Evolutionary conservation across 2,113 vertebrate genomes (phyloP).

Genomic region (Prunella fulvescens): DNA sequence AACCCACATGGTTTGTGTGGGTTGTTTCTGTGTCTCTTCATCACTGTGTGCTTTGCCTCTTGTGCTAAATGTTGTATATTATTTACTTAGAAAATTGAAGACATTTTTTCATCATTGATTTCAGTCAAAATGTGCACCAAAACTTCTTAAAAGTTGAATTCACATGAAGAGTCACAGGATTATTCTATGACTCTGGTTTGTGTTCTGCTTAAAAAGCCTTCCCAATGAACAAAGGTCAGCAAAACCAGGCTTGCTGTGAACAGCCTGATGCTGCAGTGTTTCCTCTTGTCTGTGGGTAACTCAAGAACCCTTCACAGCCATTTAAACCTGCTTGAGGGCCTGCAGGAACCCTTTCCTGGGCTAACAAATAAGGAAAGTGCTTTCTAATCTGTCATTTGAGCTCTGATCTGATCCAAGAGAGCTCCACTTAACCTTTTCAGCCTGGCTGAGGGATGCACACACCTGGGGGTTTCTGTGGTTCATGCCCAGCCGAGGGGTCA

Average conservation of each 20-base stretch:
- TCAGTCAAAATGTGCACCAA: neutral
- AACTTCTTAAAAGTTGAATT: neutral
- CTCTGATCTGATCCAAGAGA: neutral
- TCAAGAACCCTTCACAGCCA: neutral
- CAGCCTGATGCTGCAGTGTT: neutral
- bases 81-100: neutral
- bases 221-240: neutral
- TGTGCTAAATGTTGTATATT: neutral
- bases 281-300: neutral
- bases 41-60: neutral
- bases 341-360: neutral
- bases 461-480: neutral
- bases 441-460: neutral
- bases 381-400: neutral
- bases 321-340: neutral
- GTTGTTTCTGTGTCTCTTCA: neutral
- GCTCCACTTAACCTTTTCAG: neutral
- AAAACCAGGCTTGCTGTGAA: neutral
- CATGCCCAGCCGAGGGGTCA: neutral
- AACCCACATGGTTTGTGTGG: neutral
- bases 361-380: neutral
- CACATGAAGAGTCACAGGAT: neutral
- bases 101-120: neutral
- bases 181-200: neutral
- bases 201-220: neutral